Percentiles rank a stretch among this genome's conserved stretches.
Evolutionary conservation across 2,888 invertebrate genomes (phyloP).

Genomic region (Conus canariensis): DNA sequence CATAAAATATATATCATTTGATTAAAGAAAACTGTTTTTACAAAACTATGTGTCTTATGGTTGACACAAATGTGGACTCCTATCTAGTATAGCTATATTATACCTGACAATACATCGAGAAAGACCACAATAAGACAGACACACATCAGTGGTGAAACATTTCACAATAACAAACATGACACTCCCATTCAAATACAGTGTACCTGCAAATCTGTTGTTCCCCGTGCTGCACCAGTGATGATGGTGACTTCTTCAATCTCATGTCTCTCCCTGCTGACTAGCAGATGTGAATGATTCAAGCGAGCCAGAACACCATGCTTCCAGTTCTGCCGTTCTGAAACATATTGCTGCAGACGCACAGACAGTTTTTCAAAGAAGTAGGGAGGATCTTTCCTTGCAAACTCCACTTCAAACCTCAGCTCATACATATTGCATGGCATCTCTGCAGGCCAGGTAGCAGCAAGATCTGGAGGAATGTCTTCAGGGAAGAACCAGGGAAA

Average conservation of each 20-base stretch:
- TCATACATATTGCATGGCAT: slow-evolving; percentile 53
- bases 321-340: slow-evolving; percentile 67
- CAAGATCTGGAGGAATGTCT: slow-evolving; percentile 58
- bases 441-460: slow-evolving; percentile 59
- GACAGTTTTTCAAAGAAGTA: slow-evolving; percentile 73
- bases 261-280: slow-evolving; percentile 55
- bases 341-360: slow-evolving; percentile 66
- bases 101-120: too few relatives aligned
- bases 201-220: slow-evolving; percentile 59
- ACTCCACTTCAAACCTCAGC: slow-evolving; percentile 63
- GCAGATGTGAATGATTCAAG: slow-evolving; percentile 61
- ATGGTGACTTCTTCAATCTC: slow-evolving; percentile 51
- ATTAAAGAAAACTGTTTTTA: too few relatives aligned
- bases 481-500: slow-evolving; percentile 72
- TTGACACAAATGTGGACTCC: too few relatives aligned
- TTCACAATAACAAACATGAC: neutral
- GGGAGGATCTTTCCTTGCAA: slow-evolving; percentile 66
- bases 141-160: too few relatives aligned
- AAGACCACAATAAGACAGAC: too few relatives aligned
- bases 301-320: slow-evolving; percentile 69
- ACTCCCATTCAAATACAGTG: slow-evolving; percentile 48
- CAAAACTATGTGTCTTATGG: too few relatives aligned
- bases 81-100: too few relatives aligned
- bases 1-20: too few relatives aligned
- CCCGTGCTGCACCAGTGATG: slow-evolving; percentile 65